A percentile compares a stretch with the other conserved stretches of the same genome.
phyloP scores from a whole-genome alignment of 2,888 invertebrate genomes.

The Troilus luridus region DNA sequence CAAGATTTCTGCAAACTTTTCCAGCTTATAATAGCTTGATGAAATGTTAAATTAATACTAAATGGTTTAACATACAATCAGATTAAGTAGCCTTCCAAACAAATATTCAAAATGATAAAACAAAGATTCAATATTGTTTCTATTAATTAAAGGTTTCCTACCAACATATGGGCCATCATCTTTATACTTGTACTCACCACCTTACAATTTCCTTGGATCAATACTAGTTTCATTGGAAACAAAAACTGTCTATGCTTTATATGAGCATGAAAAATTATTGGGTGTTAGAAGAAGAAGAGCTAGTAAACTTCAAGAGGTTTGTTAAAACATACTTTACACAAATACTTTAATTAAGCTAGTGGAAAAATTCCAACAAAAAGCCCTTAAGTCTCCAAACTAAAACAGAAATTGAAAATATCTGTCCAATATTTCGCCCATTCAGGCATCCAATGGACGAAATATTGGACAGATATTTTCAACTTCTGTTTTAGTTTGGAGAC shows the following conservation, averaged over 20 bases:
- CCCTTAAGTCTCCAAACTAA: no score
- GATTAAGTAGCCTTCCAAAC: background rate
- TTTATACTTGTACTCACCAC: conserved; percentile 59
- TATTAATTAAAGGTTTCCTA: conserved; percentile 54
- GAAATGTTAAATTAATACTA: background rate
- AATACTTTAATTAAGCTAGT: no score
- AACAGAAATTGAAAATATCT: no score
- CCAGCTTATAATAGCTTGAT: no score
- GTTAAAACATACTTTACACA: background rate
- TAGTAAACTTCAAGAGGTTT: conserved; percentile 37
- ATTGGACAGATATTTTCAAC: no score
- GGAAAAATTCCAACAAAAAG: no score
- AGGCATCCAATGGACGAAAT: no score
- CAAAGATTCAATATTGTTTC: background rate
- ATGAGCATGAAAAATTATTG: conserved; percentile 55
- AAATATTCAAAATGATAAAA: background rate
- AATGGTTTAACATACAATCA: background rate
- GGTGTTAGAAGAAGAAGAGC: conserved; percentile 43
- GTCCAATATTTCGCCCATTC: no score
- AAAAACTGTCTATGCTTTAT: conserved; percentile 53
- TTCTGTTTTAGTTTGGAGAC: no score
- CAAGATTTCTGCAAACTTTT: no score
- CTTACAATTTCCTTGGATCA: conserved; percentile 58
- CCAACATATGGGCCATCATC: conserved; percentile 62
- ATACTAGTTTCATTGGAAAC: conserved; percentile 59